Conservation (phyloP, 2,797 vertebrate genomes). For the Astyanax mexicanus region DNA sequence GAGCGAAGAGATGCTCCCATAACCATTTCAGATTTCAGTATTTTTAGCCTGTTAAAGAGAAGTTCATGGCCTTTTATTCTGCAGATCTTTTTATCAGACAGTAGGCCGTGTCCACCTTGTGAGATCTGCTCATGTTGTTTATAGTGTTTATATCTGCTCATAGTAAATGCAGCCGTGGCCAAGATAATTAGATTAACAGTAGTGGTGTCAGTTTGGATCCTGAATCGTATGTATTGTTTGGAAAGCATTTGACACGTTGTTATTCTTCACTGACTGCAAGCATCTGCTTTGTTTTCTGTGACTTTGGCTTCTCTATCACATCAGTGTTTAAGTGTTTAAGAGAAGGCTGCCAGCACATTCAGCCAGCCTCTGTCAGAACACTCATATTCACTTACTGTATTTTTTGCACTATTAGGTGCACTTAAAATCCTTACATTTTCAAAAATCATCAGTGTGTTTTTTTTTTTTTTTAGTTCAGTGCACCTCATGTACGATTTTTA, state of each 20-base stretch:
- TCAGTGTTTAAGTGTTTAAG: neutral
- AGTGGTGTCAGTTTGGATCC: neutral
- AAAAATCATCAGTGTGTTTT: too few species aligned
- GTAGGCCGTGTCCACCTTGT: neutral
- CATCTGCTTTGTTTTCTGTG: neutral
- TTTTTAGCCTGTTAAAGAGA: neutral
- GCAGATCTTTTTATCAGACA: neutral
- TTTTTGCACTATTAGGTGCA: too few species aligned
- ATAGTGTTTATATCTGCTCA: neutral
- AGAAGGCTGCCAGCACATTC: neutral
- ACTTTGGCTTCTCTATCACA: neutral
- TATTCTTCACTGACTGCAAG: neutral
- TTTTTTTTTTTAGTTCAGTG: too few species aligned
- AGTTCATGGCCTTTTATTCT: slow-evolving; percentile 35
- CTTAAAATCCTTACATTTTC: too few species aligned
- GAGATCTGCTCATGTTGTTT: neutral
- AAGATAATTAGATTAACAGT: neutral
- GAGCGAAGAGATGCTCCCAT: neutral
- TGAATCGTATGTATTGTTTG: neutral
- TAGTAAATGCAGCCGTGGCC: neutral
- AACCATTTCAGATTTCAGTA: neutral
- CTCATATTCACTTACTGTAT: neutral
- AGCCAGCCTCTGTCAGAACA: neutral
- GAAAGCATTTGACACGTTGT: neutral
- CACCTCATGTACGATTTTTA: too few species aligned